Evolutionary conservation across 2,113 vertebrate species (phyloP).

Genomic region (Ictalurus punctatus): DNA sequence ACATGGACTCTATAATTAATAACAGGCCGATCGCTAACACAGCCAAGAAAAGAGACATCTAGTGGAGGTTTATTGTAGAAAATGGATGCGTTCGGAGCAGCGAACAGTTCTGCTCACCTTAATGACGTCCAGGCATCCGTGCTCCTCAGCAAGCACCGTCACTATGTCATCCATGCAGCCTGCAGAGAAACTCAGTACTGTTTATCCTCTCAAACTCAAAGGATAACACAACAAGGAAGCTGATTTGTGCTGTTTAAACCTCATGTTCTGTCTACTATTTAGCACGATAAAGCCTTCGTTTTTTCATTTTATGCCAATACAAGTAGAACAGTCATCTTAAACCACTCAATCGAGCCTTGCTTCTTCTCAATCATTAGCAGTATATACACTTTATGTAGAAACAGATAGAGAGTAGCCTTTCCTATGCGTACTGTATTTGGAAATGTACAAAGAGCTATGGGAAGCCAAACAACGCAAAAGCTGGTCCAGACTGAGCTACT

Average conservation of each 20-base stretch:
- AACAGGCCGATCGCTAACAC: background rate
- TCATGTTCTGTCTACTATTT: background rate
- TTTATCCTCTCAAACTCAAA: background rate
- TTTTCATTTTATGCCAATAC: background rate
- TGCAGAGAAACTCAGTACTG: conserved; percentile 54
- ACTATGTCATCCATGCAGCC: conserved; percentile 92
- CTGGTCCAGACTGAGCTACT: no score
- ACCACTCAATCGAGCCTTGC: background rate
- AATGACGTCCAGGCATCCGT: conserved; percentile 88
- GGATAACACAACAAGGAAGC: background rate
- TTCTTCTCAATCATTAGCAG: background rate
- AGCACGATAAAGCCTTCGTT: background rate
- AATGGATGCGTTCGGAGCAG: background rate
- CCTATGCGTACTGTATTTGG: background rate
- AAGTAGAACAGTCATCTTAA: background rate
- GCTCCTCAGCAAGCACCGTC: conserved; percentile 91
- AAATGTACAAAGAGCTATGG: background rate
- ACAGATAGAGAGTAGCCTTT: background rate
- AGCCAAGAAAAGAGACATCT: background rate
- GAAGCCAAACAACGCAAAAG: no score
- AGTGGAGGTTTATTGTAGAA: background rate
- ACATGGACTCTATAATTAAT: conserved; percentile 30
- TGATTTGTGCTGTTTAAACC: background rate
- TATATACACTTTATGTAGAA: background rate
- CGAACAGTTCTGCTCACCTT: conserved; percentile 72